Evolutionary conservation across 2,797 vertebrate genomes (phyloP).

Genomic region (Pelodytes ibericus): DNA sequence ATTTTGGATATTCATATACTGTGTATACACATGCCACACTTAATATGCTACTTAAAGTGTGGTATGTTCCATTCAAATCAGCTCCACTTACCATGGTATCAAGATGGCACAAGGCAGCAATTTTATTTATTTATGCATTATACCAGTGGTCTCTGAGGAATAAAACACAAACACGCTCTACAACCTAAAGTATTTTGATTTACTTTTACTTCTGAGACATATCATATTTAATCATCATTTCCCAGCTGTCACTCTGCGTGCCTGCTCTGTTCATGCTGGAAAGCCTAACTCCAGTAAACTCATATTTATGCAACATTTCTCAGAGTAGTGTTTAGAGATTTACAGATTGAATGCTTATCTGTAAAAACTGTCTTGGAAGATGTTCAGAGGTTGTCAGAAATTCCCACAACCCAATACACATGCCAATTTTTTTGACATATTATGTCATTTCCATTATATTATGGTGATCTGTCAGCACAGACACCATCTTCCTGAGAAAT

Average conservation of each 20-base stretch:
- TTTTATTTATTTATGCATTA: conserved; percentile 2
- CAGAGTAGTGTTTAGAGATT: conserved; percentile 25
- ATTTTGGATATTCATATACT: no score
- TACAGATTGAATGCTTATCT: conserved; percentile 44
- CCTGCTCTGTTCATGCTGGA: conserved; percentile 24
- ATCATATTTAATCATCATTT: conserved; percentile 45
- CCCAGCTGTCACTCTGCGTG: conserved; percentile 6
- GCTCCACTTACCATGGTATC: not conserved
- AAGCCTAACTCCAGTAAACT: conserved; percentile 29
- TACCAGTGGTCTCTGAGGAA: conserved; percentile 7
- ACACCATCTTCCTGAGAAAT: not conserved
- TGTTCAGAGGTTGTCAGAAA: conserved; percentile 35
- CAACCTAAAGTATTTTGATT: conserved; percentile 15
- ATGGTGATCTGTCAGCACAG: conserved; percentile 14
- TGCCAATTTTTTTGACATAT: conserved; percentile 39
- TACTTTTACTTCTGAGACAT: conserved; percentile 28
- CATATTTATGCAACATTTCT: conserved; percentile 46
- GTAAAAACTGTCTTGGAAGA: conserved; percentile 21
- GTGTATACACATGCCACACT: no score
- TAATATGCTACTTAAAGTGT: no score
- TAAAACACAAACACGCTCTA: conserved; percentile 2
- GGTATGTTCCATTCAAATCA: not conserved
- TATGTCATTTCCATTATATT: conserved; percentile 33
- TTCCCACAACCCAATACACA: conserved; percentile 30
- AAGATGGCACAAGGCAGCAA: not conserved